These are phyloP conservation scores for Cephus spinipes DNA, from an alignment of 2,888 invertebrate species.

Conservation along the genomic window DNA sequence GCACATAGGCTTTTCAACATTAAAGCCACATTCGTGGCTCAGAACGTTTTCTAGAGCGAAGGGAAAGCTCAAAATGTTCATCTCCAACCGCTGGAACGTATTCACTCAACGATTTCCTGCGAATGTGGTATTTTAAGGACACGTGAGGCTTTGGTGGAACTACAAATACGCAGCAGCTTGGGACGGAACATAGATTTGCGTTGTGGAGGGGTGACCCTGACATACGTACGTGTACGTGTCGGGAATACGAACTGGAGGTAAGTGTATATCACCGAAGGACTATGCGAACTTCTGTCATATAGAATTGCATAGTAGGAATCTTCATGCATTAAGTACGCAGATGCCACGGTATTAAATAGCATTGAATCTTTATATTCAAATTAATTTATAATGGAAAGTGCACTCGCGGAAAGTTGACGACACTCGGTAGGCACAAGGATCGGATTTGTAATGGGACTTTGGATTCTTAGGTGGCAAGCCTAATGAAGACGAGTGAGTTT, in stretches of 20 bases:
- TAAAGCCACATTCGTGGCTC: not conserved
- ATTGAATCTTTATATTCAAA: not conserved
- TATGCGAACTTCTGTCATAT: not conserved
- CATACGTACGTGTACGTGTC: not conserved
- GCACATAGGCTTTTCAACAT: not conserved
- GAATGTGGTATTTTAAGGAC: conserved; percentile 21
- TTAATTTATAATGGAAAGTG: not conserved
- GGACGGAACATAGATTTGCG: not conserved
- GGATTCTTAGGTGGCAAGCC: not conserved
- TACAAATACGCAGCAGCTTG: conserved; percentile 16
- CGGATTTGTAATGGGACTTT: not conserved
- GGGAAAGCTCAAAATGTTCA: not conserved
- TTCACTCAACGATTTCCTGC: conserved; percentile 12
- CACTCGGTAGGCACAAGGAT: not conserved
- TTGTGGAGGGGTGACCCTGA: not conserved
- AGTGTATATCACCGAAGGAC: not conserved
- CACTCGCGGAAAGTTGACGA: not conserved
- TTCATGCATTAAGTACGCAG: not conserved
- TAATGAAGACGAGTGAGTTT: not conserved
- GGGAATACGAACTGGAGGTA: not conserved
- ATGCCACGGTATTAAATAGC: not conserved
- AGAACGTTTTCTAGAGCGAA: not conserved
- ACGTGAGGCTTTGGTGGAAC: conserved; percentile 19
- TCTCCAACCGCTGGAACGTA: not conserved
- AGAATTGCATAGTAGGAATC: not conserved